These are phyloP conservation scores for Epinephelus lanceolatus DNA, from an alignment of 2,113 vertebrate species.

Conservation along the genomic window DNA sequence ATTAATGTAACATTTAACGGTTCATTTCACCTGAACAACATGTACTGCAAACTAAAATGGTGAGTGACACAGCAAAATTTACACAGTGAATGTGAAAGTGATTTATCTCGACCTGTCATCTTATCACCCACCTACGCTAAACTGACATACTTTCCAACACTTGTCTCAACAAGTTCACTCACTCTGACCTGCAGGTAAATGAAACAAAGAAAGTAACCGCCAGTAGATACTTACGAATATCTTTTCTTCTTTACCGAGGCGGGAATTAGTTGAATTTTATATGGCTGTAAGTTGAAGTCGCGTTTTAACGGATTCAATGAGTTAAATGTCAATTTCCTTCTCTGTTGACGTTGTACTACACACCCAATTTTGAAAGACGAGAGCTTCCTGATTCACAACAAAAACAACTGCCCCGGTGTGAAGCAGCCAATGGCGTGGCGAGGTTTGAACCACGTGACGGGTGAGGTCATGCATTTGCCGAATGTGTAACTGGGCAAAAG, in stretches of 20 bases:
- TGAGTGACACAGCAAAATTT: background rate
- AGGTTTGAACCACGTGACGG: slow-evolving; percentile 64
- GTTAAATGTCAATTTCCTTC: background rate
- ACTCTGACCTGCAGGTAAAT: background rate
- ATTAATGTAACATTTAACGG: background rate
- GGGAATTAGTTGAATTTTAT: background rate
- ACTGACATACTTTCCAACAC: slow-evolving; percentile 4
- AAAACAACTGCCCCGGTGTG: slow-evolving; percentile 69
- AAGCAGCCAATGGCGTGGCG: slow-evolving; percentile 64
- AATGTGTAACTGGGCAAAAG: slow-evolving; percentile 74
- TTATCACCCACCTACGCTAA: background rate
- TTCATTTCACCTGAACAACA: background rate
- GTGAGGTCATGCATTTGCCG: slow-evolving; percentile 40
- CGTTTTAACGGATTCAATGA: background rate
- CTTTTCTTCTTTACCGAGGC: background rate
- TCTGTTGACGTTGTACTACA: background rate
- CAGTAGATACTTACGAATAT: slow-evolving; percentile 54
- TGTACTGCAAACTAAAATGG: background rate
- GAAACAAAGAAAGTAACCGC: slow-evolving; percentile 54
- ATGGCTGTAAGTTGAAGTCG: background rate
- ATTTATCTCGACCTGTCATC: background rate
- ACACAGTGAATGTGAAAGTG: background rate
- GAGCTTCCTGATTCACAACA: slow-evolving; percentile 73
- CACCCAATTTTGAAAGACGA: slow-evolving; percentile 29
- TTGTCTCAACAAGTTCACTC: slow-evolving; percentile 54